These are phyloP conservation scores for Anthophora plumipes DNA, from an alignment of 2,888 invertebrate species.

Conservation along the genomic window DNA sequence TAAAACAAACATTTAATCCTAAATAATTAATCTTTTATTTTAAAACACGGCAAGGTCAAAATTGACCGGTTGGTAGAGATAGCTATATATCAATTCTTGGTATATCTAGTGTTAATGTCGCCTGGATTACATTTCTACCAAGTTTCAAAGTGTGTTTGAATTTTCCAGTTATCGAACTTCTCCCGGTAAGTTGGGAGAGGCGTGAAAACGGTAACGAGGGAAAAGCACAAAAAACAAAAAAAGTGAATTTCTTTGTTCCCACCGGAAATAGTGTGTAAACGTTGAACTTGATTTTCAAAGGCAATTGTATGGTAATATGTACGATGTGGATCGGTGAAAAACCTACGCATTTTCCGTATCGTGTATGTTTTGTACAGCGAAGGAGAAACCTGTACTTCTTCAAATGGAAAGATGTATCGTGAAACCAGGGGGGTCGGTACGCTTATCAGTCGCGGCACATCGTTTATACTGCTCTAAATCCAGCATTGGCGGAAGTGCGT, in stretches of 20 bases:
- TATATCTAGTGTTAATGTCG: too few species aligned
- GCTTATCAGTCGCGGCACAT: constrained; percentile 64
- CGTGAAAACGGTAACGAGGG: neutral
- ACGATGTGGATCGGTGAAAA: constrained; percentile 33
- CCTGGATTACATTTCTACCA: too few species aligned
- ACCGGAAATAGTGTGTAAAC: neutral
- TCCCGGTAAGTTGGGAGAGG: neutral
- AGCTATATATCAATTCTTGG: too few species aligned
- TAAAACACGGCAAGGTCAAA: too few species aligned
- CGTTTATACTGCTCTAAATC: constrained; percentile 66
- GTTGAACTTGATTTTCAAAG: constrained; percentile 1
- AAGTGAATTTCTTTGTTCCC: neutral
- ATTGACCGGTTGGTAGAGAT: too few species aligned
- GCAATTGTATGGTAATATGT: constrained; percentile 51
- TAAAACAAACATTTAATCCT: too few species aligned
- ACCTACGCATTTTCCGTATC: constrained; percentile 32
- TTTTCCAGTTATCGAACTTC: too few species aligned
- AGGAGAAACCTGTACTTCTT: constrained; percentile 35
- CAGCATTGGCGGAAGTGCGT: constrained; percentile 74
- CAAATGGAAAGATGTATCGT: constrained; percentile 55
- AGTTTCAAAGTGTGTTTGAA: too few species aligned
- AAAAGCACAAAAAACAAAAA: neutral
- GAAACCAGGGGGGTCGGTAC: neutral
- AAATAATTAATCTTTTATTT: too few species aligned
- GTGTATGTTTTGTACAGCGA: neutral